phyloP scores from a whole-genome alignment of 2,113 vertebrate genomes.

The Microtus ochrogaster region DNA sequence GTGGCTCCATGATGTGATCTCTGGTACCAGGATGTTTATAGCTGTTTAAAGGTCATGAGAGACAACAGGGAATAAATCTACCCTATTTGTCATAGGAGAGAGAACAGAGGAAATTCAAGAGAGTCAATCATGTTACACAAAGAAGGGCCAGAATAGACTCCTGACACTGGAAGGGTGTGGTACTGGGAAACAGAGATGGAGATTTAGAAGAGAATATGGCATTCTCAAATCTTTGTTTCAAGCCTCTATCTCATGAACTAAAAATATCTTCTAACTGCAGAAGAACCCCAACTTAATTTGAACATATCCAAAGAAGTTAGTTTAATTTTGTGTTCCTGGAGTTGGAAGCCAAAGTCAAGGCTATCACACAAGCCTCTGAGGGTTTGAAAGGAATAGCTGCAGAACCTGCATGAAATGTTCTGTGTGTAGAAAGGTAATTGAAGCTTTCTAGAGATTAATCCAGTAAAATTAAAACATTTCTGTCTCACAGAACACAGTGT shows the following conservation, averaged over 20 bases:
- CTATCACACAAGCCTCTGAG: not conserved
- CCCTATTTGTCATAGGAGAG: not conserved
- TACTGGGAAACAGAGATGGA: not conserved
- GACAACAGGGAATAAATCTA: not conserved
- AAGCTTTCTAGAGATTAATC: not conserved
- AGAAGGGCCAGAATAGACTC: not conserved
- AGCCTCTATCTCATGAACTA: not conserved
- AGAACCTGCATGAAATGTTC: not conserved
- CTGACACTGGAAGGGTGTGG: not conserved
- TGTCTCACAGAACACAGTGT: not conserved
- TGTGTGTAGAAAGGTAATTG: not conserved
- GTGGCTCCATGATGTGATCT: not conserved
- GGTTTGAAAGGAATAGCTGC: not conserved
- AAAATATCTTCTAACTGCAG: not conserved
- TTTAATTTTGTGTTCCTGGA: not conserved
- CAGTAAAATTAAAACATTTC: not conserved
- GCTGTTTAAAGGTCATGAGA: not conserved
- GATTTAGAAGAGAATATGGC: not conserved
- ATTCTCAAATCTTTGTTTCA: not conserved
- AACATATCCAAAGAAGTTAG: not conserved
- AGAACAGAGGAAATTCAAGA: not conserved
- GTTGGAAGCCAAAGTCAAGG: not conserved
- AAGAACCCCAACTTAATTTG: not conserved
- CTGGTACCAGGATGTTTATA: not conserved
- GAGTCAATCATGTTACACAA: too few species aligned